Base-by-base conservation (phyloP, 2,797 vertebrate genomes). In the Caiman crocodilus region DNA sequence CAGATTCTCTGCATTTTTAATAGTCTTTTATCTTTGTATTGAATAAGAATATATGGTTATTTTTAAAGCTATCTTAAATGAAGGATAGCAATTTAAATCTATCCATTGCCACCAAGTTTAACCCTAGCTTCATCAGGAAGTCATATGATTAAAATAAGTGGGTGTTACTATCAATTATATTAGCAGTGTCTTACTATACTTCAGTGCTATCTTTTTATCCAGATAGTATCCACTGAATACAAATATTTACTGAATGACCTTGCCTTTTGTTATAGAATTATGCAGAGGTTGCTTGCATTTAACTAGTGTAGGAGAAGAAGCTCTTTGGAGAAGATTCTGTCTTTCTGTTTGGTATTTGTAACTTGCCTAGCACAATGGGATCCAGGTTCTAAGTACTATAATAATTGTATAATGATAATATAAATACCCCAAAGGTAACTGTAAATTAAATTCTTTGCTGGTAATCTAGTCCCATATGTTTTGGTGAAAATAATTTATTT, bases 1-100 rank as follows among this genome's bases (percentile, higher is more conserved):
- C 35, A 35, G 35, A 79, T 35, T 42, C 1, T 50, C 55, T 50
- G n/a, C 30, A 20, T 63, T 67, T 76, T 88, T 0, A 35, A 0
- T 73, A 42, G 78, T 26, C 32, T 55, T 58, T 65, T 81, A 1
- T 25, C 26, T n/a, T 26, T 79, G 18, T 15, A 59, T 56, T 61
- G 6, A 14, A 1, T 57, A 75, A 61, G 78, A 77, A 2, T 23
- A 10, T 42, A 3, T 89, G 42, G 25, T 28, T 67, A 67, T 10
- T 67, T 18, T 67, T 67, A 30, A 7, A 67, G 11, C 65, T 65
- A 6, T 88, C 78, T 85, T 73, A 83, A 80, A 91, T 85, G 17
- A 71, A 61, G 28, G 59, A 4, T 85, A 77, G 15, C 28, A 35
- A 42, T 7, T 57, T 89, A 56, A 87, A 76, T 79, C 57, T 78